Evolutionary conservation across 2,113 vertebrate species (phyloP), one percentile per base, ranked within the genome.

Genomic region (Machaerirhynchus nigripectus): DNA sequence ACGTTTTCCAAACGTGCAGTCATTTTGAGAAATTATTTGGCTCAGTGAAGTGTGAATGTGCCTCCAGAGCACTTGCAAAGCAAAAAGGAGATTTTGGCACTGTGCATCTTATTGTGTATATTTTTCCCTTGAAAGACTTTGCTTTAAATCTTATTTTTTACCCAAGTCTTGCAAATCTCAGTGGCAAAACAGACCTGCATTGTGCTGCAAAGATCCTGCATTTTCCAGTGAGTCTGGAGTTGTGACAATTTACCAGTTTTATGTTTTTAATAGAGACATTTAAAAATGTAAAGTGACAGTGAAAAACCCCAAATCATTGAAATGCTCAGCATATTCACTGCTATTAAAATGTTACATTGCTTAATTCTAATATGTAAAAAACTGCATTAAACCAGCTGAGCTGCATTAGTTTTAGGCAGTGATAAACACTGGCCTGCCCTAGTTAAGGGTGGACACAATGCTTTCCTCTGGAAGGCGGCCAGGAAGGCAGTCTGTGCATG

Each of bases 11-110:
- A 76, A 84, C 65, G 33, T 93, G 90, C 85, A 82, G 85, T 92
- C 85, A 84, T 90, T 90, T 95, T 49, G 93, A 92, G 92, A 93
- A 94, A 95, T 78, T 1, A 68, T 40, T 95, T 96, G 95, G 88
- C 95, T 93, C 71, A 15, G 49, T 26, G 68, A 89, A 90, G 80
- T 87, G 73, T 47, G 9, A 78, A 94, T 92, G 86, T 87, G 73
- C 90, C 76, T 90, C 93, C 69, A 92, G 86, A 95, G 92, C 44
- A 57, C 82, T 94, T 92, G 92, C 68, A 81, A 64, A 81, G 75
- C 73, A 84, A 50, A 88, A 88, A 69, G 20, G 46, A 87, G 35
- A 75, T 92, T 75, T 96, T 97, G 90, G 90, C 92, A 75, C 39
- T 27, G 15, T 77, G 37, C 15, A 35, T 57, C 78, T 95, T 69